A percentile compares a stretch with the other conserved stretches of the same genome.
These are phyloP conservation scores for Heteractis magnifica DNA, from an alignment of 92 coral and sea anemone genomes.

Conservation along the genomic window DNA sequence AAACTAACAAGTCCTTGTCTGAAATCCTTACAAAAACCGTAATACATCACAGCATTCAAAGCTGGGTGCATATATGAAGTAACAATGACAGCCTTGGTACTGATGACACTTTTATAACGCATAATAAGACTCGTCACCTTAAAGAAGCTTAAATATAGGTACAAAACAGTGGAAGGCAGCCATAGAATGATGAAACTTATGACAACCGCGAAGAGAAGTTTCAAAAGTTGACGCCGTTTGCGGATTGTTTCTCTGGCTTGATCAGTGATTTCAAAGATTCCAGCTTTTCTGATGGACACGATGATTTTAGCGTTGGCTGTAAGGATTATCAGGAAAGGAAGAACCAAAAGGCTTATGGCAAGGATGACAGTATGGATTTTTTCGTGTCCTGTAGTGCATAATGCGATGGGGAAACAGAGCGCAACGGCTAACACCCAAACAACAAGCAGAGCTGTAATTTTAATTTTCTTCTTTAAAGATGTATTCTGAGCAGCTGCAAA, in stretches of 20 bases:
- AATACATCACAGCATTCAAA: constrained; percentile 62
- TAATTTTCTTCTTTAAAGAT: constrained; percentile 27
- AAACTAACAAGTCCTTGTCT: constrained; percentile 46
- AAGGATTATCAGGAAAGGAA: constrained; percentile 36
- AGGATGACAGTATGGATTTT: constrained; percentile 27
- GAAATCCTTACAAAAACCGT: constrained; percentile 70
- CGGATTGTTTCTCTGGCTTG: constrained; percentile 29
- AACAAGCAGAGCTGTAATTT: constrained; percentile 6
- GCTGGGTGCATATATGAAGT: constrained; percentile 63
- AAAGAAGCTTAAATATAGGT: constrained; percentile 37
- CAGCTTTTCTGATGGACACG: constrained; percentile 37
- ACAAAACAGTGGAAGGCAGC: constrained; percentile 54
- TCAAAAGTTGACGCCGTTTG: constrained; percentile 45
- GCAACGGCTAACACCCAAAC: constrained; percentile 41
- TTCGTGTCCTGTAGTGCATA: constrained; percentile 36
- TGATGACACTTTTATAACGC: constrained; percentile 21
- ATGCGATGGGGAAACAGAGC: constrained; percentile 26
- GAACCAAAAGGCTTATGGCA: constrained; percentile 16
- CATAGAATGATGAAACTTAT: constrained; percentile 59
- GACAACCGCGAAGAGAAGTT: constrained; percentile 53
- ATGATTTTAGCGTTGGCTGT: constrained; percentile 43
- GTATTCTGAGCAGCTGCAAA: constrained; percentile 26
- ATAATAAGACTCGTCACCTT: constrained; percentile 5
- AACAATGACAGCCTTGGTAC: constrained; percentile 24
- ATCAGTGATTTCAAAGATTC: constrained; percentile 30